These are phyloP conservation scores for Jaculus jaculus DNA, from an alignment of 2,113 vertebrate species.

Conservation along the genomic window DNA sequence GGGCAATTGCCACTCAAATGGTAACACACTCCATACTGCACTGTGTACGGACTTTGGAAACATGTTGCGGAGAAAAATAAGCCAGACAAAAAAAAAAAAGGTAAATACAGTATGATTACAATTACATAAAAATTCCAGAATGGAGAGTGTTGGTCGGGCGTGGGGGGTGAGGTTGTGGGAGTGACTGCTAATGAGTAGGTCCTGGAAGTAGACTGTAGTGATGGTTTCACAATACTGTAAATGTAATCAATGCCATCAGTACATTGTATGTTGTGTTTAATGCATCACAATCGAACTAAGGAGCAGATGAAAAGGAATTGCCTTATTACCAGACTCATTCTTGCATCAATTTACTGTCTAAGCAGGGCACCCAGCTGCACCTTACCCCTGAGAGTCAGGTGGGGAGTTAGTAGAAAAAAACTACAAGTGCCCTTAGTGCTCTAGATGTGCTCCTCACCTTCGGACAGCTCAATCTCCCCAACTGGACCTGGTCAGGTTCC, in stretches of 20 bases:
- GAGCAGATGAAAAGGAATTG: not conserved
- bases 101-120: fast-evolving
- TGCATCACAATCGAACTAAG: not conserved
- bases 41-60: too few species aligned
- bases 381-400: not conserved
- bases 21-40: not conserved
- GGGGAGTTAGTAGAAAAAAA: not conserved
- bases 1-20: not conserved
- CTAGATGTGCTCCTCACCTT: not conserved
- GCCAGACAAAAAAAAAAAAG: not conserved
- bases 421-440: not conserved
- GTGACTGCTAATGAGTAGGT: not conserved
- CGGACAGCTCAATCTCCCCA: not conserved
- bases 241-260: not conserved
- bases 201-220: not conserved
- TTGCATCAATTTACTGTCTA: not conserved
- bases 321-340: not conserved
- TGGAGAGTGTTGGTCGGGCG: not conserved
- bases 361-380: fast-evolving
- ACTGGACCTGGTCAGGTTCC: not conserved
- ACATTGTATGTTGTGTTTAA: not conserved
- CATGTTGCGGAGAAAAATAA: not conserved
- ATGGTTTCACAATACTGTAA: not conserved
- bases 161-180: too few species aligned
- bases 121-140: not conserved